Evolutionary conservation across 1,140 invertebrate species (phyloP).

Genomic region (Panagrolaimus sp.): DNA sequence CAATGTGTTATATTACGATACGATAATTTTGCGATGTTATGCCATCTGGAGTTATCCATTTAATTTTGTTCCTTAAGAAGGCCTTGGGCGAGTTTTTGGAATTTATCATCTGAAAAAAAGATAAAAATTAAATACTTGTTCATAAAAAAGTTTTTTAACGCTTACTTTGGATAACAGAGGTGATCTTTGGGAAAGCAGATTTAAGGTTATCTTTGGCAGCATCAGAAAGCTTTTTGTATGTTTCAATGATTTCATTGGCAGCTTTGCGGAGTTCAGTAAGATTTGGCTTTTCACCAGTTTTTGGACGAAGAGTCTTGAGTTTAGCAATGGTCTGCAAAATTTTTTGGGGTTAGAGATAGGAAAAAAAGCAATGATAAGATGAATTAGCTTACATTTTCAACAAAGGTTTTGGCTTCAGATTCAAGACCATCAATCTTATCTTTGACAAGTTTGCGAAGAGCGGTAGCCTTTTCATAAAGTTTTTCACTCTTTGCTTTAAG

Average conservation of each 20-base stretch:
- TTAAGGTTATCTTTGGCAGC: conserved; percentile 40
- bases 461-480: conserved; percentile 37
- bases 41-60: too few species aligned
- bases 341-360: too few species aligned
- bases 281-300: conserved; percentile 41
- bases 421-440: conserved; percentile 30
- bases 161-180: conserved; percentile 41
- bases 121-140: background rate
- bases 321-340: conserved; percentile 40
- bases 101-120: conserved; percentile 51
- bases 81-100: conserved; percentile 45
- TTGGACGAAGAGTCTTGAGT: conserved; percentile 32
- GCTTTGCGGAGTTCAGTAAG: conserved; percentile 22
- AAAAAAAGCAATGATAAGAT: background rate
- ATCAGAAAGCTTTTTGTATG: conserved; percentile 32
- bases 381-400: conserved; percentile 25
- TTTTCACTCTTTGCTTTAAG: conserved; percentile 46
- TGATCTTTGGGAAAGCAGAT: conserved; percentile 41
- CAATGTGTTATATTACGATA: too few species aligned
- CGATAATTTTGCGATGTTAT: too few species aligned
- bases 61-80: conserved; percentile 30
- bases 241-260: conserved; percentile 15
- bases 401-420: conserved; percentile 42
- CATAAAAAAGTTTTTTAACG: background rate
- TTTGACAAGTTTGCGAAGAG: conserved; percentile 38